Evolutionary conservation across 2,797 vertebrate genomes (phyloP).

Genomic region (Arremon aurantiirostris): DNA sequence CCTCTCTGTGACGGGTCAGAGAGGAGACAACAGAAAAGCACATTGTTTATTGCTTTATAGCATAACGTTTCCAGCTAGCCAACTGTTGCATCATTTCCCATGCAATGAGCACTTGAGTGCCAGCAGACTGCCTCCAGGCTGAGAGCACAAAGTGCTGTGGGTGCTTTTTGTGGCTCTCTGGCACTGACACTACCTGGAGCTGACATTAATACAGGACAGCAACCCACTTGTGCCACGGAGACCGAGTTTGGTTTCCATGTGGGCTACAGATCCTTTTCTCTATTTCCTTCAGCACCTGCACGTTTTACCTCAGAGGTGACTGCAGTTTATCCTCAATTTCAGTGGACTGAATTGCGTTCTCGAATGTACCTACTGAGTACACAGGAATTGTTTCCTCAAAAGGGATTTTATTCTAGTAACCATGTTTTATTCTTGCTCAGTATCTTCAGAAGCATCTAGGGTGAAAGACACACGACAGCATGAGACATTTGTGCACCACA

Average conservation of each 20-base stretch:
- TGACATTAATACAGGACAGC: neutral
- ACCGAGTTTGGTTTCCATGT: neutral
- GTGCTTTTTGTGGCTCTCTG: conserved; percentile 55
- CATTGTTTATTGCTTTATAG: neutral
- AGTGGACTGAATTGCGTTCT: neutral
- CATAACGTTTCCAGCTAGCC: conserved; percentile 25
- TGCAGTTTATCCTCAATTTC: neutral
- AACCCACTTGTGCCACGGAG: neutral
- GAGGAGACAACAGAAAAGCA: neutral
- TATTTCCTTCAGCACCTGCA: neutral
- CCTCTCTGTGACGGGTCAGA: neutral
- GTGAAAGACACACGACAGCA: neutral
- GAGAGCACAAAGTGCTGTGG: conserved; percentile 57
- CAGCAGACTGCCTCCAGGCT: conserved; percentile 60
- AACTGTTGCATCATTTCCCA: conserved; percentile 65
- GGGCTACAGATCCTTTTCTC: neutral
- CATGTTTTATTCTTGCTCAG: neutral
- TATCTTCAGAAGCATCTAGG: neutral
- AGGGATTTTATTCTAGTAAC: neutral
- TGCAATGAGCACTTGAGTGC: conserved; percentile 53
- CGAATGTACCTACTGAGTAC: neutral
- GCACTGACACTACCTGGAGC: neutral
- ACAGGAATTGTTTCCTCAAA: neutral
- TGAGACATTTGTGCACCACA: neutral
- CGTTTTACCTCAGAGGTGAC: neutral